These are phyloP conservation scores for Coronaproctus castanopsis DNA, from an alignment of 2,888 invertebrate genomes.

Conservation along the genomic window DNA sequence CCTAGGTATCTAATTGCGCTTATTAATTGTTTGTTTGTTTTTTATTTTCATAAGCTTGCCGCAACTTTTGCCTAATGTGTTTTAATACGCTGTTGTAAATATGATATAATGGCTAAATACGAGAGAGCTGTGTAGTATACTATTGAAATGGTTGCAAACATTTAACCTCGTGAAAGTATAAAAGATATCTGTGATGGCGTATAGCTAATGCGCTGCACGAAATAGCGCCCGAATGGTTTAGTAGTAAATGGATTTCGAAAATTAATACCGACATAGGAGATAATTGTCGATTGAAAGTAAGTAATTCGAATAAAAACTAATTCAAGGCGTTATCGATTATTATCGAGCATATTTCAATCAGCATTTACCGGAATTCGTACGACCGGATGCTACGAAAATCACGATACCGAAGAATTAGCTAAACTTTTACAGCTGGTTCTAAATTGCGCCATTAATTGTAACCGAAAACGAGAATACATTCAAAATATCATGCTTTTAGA, in stretches of 20 bases:
- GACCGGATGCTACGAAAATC: slow-evolving; percentile 70
- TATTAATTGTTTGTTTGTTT: too few relatives aligned
- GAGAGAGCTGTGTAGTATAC: slow-evolving; percentile 17
- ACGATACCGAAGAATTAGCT: slow-evolving; percentile 60
- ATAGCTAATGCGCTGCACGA: slow-evolving; percentile 63
- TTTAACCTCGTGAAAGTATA: slow-evolving; percentile 40
- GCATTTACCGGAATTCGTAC: slow-evolving; percentile 55
- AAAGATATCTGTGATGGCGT: slow-evolving; percentile 73
- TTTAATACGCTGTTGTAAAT: too few relatives aligned
- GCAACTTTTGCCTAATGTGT: too few relatives aligned
- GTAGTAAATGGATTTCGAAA: slow-evolving; percentile 53
- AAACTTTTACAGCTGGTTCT: slow-evolving; percentile 71
- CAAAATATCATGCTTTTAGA: slow-evolving; percentile 83
- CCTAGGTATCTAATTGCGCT: too few relatives aligned
- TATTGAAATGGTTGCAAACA: slow-evolving; percentile 39
- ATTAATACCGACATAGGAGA: slow-evolving; percentile 65
- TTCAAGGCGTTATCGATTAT: slow-evolving; percentile 65
- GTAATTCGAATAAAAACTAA: slow-evolving; percentile 70
- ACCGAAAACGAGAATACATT: slow-evolving; percentile 66
- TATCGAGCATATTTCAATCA: slow-evolving; percentile 70
- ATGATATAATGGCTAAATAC: slow-evolving; percentile 9
- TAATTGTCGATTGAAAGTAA: slow-evolving; percentile 72
- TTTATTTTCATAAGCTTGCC: too few relatives aligned
- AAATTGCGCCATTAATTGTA: slow-evolving; percentile 88
- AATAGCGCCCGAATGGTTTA: slow-evolving; percentile 74